Evolutionary conservation across 2,888 invertebrate species (phyloP), one percentile per base, ranked within the genome.

Genomic region (Balanococcus diminutus): DNA sequence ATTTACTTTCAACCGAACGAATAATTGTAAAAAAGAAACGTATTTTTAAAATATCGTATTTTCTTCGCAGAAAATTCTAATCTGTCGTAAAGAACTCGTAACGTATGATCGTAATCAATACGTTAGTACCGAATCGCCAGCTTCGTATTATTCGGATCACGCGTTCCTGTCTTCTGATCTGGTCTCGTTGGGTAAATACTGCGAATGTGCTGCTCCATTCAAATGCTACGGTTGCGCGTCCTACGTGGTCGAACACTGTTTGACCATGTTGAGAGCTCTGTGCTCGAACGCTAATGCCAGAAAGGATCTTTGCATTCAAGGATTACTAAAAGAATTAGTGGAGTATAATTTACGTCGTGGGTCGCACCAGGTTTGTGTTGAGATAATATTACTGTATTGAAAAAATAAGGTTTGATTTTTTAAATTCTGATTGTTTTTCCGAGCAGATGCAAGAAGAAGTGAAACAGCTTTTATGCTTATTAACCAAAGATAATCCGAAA

Each of bases 181-280:
- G n/a, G 81, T 25, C 87, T 86, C 87, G 42, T 86, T 87, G 86
- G 85, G 79, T 56, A 39, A 84, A 81, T 79, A 61, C 75, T 75
- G 79, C 86, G 81, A 86, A 51, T 25, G 86, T 87, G 31, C 84
- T 85, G 51, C 87, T 25, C 81, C 84, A 28, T 61, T 85, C 87
- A 93, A 94, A 3, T 96, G 96, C 90, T 96, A 96, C 90, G 96
- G 96, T 0, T 96, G 96, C 89, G 95, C 97, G 1, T 93, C 96
- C 86, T 94, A 98, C 1, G 96, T 97, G 61, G 96, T 97, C 0
- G 97, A 98, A 90, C 98, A 98, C 90, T 98, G 98, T 90, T 92
- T 98, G 39, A 97, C 97, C 0, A 91, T 98, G 75, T 91, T 98
- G 82, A 93, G 97, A 61, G 98, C 98, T 42, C 92, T 98, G 88